phyloP scores from a whole-genome alignment of 2,797 vertebrate genomes.

The Helarctos malayanus region DNA sequence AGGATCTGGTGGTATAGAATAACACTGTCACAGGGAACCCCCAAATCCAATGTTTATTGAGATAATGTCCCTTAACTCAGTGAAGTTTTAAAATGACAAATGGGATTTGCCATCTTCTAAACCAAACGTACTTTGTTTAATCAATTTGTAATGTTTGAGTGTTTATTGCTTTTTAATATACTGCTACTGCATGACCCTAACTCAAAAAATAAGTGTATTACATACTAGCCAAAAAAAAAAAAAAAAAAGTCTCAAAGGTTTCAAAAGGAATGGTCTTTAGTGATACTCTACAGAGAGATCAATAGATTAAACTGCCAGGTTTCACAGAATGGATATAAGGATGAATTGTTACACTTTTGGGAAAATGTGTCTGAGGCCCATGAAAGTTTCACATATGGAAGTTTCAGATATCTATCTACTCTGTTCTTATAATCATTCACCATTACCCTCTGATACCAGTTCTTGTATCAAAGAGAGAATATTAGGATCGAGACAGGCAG shows the following conservation, averaged over 20 bases:
- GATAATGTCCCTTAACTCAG: background rate
- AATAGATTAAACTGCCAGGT: background rate
- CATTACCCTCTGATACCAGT: background rate
- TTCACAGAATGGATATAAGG: background rate
- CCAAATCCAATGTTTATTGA: background rate
- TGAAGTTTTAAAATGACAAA: conserved; percentile 23
- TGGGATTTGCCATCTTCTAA: background rate
- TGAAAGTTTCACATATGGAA: background rate
- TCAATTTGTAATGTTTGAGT: background rate
- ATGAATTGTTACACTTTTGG: background rate
- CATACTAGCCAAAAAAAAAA: background rate
- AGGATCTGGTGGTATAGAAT: background rate
- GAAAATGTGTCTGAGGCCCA: background rate
- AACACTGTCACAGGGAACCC: background rate
- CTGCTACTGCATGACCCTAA: background rate
- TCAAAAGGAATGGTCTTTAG: background rate
- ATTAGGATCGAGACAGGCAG: background rate
- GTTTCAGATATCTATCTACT: background rate
- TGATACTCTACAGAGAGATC: background rate
- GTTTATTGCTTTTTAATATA: conserved; percentile 11
- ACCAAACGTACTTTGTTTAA: conserved; percentile 35
- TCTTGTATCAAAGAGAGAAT: background rate
- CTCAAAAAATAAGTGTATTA: background rate
- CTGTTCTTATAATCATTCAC: background rate
- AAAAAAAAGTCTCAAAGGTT: background rate